Evolutionary conservation across 2,888 invertebrate species (phyloP), one percentile per base, ranked within the genome.

Genomic region (Bugula neritina): DNA sequence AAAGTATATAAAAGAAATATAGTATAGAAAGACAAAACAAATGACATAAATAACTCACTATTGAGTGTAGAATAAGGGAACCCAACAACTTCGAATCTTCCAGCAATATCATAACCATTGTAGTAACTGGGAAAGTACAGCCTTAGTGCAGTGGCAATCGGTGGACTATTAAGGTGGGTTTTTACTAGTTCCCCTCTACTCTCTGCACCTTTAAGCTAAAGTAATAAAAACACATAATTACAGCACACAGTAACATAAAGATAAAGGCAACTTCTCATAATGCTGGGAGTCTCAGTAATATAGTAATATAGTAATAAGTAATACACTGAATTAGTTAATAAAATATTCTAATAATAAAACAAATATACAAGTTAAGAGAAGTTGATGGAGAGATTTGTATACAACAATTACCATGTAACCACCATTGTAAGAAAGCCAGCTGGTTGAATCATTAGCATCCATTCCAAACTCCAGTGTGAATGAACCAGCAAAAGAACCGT

Each of bases 41-140:
- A n/a, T n/a, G n/a, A n/a, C n/a, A n/a, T n/a, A n/a, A n/a, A n/a
- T 55, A 3, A 63, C 63, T 34, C 31, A 63, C 63, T 31, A 31
- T 27, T 63, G 2, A 27, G 10, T 5, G 31, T 10, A 25, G 27
- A 31, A 31, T 31, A 63, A 3, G 63, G 63, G 27, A 31, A 63
- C 13, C 63, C 63, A 31, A 63, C n/a, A 3, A 63, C 2, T 27
- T 63, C 63, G 31, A 63, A 63, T 34, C 63, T 63, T 3, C 63
- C 63, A 63, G 63, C 63, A 3, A 63, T 63, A 27, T 21, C 17
- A 27, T 63, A 63, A 31, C 63, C 63, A 63, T 63, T 63, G 27
- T 27, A 31, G 13, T 10, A 21, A n/a, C 27, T 63, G 27, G 63
- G 63, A 63, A 63, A 63, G 5, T 10, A 25, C 31, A 63, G 63